Percentiles rank a stretch among this genome's conserved stretches.
These are phyloP conservation scores for Huso huso DNA, from an alignment of 2,797 vertebrate genomes.

Conservation along the genomic window DNA sequence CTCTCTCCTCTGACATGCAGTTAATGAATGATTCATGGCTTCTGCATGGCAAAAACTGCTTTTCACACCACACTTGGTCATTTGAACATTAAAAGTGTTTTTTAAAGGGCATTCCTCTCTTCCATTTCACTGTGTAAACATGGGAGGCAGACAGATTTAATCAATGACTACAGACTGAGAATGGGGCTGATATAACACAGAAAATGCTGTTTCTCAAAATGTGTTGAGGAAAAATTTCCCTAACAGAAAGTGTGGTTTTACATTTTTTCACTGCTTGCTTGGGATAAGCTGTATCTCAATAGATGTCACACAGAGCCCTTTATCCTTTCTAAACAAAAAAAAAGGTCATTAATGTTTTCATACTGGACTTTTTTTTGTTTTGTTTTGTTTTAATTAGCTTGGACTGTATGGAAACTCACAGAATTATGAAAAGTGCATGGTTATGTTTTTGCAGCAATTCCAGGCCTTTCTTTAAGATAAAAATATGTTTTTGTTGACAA, in stretches of 20 bases:
- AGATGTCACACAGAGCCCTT: background rate
- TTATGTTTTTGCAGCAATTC: too few relatives aligned
- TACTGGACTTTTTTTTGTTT: background rate
- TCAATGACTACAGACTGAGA: constrained; percentile 1
- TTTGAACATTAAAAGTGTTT: constrained; percentile 1
- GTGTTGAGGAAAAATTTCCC: background rate
- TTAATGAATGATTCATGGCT: background rate
- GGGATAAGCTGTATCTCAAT: background rate
- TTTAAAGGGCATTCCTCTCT: background rate
- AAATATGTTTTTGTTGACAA: too few relatives aligned
- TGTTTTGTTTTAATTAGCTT: background rate
- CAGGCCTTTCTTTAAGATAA: too few relatives aligned
- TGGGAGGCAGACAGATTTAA: constrained; percentile 4
- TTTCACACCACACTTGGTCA: constrained; percentile 1
- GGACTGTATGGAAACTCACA: background rate
- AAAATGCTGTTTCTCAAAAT: background rate
- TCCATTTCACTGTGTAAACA: constrained; percentile 6
- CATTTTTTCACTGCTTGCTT: background rate
- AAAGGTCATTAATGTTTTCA: background rate
- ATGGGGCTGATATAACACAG: background rate
- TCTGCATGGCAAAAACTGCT: background rate
- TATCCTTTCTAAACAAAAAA: background rate
- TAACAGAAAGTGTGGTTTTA: background rate
- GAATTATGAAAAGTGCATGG: too few relatives aligned
- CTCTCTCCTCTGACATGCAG: background rate